Conservation (phyloP, 2,888 invertebrate species). For the Acleris cristana region DNA sequence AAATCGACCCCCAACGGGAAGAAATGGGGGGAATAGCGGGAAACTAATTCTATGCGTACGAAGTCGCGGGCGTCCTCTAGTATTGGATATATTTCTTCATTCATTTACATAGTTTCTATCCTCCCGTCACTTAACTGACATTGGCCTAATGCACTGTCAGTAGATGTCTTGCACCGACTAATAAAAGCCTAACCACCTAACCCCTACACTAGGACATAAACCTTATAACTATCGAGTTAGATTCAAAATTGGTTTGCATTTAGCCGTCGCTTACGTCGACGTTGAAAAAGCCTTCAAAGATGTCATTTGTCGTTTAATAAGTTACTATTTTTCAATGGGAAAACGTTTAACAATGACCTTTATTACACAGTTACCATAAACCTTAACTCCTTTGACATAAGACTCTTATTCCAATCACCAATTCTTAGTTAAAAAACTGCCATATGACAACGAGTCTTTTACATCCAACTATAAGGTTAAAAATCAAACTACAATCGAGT, state of each 20-base stretch:
- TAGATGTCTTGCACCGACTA: background rate
- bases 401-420: constrained; percentile 35
- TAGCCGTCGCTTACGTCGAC: background rate
- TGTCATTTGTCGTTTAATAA: constrained; percentile 43
- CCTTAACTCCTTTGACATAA: background rate
- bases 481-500: background rate
- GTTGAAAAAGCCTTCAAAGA: constrained; percentile 37
- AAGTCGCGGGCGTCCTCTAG: no score
- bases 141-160: background rate
- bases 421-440: background rate
- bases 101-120: background rate
- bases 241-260: background rate
- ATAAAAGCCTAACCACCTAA: background rate
- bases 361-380: constrained; percentile 38
- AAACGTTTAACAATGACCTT: constrained; percentile 49
- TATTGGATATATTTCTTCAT: background rate
- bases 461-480: no score
- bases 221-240: background rate
- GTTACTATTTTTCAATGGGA: constrained; percentile 45
- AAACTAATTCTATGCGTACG: no score
- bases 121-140: background rate
- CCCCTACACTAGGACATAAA: background rate
- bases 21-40: no score
- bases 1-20: no score
- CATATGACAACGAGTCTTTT: no score